These are phyloP conservation scores for Brachyistius frenatus DNA, from an alignment of 2,113 vertebrate genomes.

Conservation along the genomic window DNA sequence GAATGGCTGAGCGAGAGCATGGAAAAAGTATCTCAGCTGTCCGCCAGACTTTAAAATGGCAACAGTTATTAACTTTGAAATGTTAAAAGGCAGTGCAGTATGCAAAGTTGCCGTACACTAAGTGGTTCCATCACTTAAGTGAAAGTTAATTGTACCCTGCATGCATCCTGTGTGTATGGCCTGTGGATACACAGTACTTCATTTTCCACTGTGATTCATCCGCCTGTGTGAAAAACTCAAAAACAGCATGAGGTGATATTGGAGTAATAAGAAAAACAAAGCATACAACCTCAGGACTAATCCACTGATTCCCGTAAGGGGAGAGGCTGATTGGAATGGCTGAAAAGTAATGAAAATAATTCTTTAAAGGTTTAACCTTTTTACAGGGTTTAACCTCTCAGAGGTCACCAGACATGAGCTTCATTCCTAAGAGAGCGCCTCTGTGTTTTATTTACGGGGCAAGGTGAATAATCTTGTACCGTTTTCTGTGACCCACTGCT, in stretches of 20 bases:
- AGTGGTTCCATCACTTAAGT: constrained; percentile 64
- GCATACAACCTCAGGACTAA: constrained; percentile 48
- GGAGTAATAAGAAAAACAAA: constrained; percentile 47
- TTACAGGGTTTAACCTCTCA: constrained; percentile 79
- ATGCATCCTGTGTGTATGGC: constrained; percentile 17
- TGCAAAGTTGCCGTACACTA: constrained; percentile 45
- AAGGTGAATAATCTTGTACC: constrained; percentile 74
- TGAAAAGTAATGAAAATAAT: constrained; percentile 77
- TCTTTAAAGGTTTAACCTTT: constrained; percentile 74
- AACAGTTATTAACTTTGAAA: constrained; percentile 68
- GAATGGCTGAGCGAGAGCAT: constrained; percentile 4
- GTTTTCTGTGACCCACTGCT: constrained; percentile 21
- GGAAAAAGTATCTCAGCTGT: constrained; percentile 46
- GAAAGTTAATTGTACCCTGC: constrained; percentile 65
- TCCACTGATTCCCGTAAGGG: constrained; percentile 61
- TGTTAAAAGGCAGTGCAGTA: constrained; percentile 63
- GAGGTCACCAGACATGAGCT: constrained; percentile 77
- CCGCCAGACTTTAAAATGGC: constrained; percentile 53
- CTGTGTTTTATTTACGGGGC: constrained; percentile 75
- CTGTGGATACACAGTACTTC: constrained; percentile 17
- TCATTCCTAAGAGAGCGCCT: constrained; percentile 69
- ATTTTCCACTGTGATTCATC: constrained; percentile 28
- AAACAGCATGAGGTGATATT: constrained; percentile 44
- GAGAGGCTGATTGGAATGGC: constrained; percentile 63
- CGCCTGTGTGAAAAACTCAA: constrained; percentile 17